Base-by-base conservation (phyloP, 2,113 vertebrate species). In the Fulica atra region DNA sequence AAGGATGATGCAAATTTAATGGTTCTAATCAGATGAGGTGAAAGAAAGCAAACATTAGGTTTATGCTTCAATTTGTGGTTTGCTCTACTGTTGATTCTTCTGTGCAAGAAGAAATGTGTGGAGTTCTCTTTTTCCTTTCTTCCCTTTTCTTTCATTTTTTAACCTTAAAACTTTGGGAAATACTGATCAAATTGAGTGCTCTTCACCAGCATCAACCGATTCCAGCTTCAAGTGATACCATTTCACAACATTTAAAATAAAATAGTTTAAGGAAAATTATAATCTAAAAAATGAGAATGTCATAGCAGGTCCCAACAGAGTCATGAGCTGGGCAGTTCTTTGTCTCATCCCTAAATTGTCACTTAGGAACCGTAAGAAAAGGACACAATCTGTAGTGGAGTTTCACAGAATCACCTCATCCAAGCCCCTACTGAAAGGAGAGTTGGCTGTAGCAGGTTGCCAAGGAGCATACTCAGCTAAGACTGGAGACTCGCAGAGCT, bases 1-100 rank as follows among this genome's bases (percentile, higher is more conserved):
- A 81, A 96, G 57, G 73, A 84, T 93, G 95, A 97, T 96, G 88
- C 69, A 96, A 69, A 92, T 94, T 95, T 96, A 96, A 96, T 96
- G 73, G 40, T 59, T 96, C 65, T 96, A 92, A 96, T 96, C 95
- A 96, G 88, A 84, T 96, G 93, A 94, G 59, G 61, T 93, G 81
- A 94, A 92, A 93, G 90, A 95, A 96, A 85, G 96, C 77, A 95
- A 96, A 96, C 84, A 78, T 88, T 88, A 86, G 61, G 66, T 89
- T 95, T 96, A 72, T 92, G n/a, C 80, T 94, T 94, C 88, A 88
- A 92, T 93, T 94, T 94, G 54, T 93, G 73, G 59, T 91, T 92
- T 95, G 40, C 69, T 92, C 24, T 90, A 26, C 33, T 83, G 56
- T 84, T 86, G 36, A 76, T 93, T 96, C 50, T 89, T 96, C 50